These are phyloP conservation scores for Melanotaenia pygmaea DNA, from an alignment of 2,797 vertebrate species.

Conservation along the genomic window DNA sequence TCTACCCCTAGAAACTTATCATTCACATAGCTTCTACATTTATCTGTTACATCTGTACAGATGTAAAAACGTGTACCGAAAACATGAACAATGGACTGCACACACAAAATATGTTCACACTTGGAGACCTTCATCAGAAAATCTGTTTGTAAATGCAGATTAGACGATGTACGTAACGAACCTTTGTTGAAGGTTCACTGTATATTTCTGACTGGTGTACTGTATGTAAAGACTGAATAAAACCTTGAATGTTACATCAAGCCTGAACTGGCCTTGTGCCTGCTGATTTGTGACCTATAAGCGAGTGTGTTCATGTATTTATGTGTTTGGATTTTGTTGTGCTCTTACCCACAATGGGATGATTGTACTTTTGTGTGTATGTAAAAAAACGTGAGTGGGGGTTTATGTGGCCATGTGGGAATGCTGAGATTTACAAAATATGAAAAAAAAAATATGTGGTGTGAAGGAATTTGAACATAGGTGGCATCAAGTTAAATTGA, in stretches of 20 bases:
- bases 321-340: conserved; percentile 7
- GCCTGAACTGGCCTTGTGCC: conserved; percentile 51
- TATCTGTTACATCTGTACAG: conserved; percentile 59
- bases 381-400: conserved; percentile 43
- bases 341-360: conserved; percentile 9
- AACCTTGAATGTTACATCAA: conserved; percentile 84
- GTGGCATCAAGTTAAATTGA: conserved; percentile 32
- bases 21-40: conserved; percentile 53
- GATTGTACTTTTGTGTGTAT: conserved; percentile 18
- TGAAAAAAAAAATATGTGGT: neutral
- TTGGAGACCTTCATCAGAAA: conserved; percentile 66
- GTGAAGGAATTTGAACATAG: conserved; percentile 35
- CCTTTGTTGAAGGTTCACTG: conserved; percentile 79
- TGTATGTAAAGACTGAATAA: conserved; percentile 86
- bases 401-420: conserved; percentile 34
- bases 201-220: conserved; percentile 85
- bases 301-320: neutral
- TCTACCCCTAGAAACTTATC: conserved; percentile 35
- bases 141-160: conserved; percentile 71
- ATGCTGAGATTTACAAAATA: conserved; percentile 26
- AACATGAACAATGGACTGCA: conserved; percentile 46
- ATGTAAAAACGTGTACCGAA: conserved; percentile 63
- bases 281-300: conserved; percentile 59
- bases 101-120: conserved; percentile 39
- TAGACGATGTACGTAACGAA: conserved; percentile 72